Base-by-base conservation (phyloP, 2,888 invertebrate species). In the Orthonychiurus folsomi region DNA sequence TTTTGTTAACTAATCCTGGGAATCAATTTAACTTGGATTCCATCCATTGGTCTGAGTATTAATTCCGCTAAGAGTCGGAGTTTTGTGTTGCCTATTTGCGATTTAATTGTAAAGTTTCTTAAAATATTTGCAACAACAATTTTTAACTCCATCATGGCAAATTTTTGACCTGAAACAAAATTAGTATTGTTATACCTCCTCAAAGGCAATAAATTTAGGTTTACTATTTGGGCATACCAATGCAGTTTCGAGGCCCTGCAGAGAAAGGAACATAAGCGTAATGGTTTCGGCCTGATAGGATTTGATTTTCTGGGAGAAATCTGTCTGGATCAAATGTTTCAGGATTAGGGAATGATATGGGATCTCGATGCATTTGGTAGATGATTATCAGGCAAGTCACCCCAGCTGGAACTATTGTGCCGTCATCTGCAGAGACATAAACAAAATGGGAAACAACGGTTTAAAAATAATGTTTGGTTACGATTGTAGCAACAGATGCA, bases 41-140 rank as follows among this genome's bases (percentile, higher is more conserved):
- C 84, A 69, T 82, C 75, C 73, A 81, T 82, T 15, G 84, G 83
- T 65, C 83, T 76, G 50, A 83, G 75, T 58, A 85, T 82, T 15
- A 85, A 76, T 73, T 84, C 84, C 18, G 81, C 82, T 15, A 81
- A 73, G 18, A 84, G 77, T 1, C 79, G 78, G 56, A 84, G 74
- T 58, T 84, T 81, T 68, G 83, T 83, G 23, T 81, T 77, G 55
- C 79, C 78, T 73, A 84, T 82, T 3, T 79, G 75, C 0, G 83
- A 78, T 74, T 79, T 80, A 25, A 85, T 77, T 68, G 77, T 77
- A 73, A 81, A 84, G 66, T 80, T 80, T 50, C 83, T 77, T 61
- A 85, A 74, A 3, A 84, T 77, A 15, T 80, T 78, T 0, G 84
- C 81, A 48, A 85, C 75, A 20, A 85, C 78, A 0, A 80, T 79